Evolutionary conservation across 2,797 vertebrate species (phyloP).

Genomic region (Pseudochromis fuscus): DNA sequence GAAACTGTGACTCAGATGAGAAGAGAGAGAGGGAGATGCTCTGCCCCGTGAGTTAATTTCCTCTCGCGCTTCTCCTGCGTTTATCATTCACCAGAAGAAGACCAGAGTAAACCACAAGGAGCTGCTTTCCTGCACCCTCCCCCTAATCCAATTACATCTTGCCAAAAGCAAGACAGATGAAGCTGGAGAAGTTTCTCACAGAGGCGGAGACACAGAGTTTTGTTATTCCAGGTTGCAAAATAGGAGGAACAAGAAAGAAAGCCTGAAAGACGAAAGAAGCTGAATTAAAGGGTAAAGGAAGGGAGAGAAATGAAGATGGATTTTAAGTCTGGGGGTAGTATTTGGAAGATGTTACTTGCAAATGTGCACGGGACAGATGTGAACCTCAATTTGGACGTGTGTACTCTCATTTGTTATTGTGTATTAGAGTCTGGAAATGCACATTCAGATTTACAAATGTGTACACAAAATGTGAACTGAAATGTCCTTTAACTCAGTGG

Average conservation of each 20-base stretch:
- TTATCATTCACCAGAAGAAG: conserved; percentile 44
- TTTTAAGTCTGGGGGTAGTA: neutral
- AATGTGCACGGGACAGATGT: neutral
- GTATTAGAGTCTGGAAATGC: neutral
- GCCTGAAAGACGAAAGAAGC: neutral
- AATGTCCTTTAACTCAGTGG: too few relatives aligned
- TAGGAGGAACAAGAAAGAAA: neutral
- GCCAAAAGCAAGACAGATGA: conserved; percentile 21
- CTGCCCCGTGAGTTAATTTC: conserved; percentile 35
- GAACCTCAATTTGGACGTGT: neutral
- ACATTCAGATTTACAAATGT: neutral
- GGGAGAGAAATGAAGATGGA: neutral
- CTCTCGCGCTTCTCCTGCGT: conserved; percentile 28
- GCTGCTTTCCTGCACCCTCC: conserved; percentile 37
- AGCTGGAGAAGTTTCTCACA: conserved; percentile 29
- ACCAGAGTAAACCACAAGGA: conserved; percentile 32
- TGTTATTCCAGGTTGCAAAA: conserved; percentile 25
- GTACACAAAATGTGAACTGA: neutral
- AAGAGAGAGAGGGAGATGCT: conserved; percentile 9
- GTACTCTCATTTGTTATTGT: rapidly evolving
- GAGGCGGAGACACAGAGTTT: conserved; percentile 2
- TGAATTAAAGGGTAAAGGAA: neutral
- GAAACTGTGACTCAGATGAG: too few relatives aligned
- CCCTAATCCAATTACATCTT: conserved; percentile 59
- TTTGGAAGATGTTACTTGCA: neutral